These are phyloP conservation scores for Clarias fuscus DNA, from an alignment of 2,797 vertebrate species.

Conservation along the genomic window DNA sequence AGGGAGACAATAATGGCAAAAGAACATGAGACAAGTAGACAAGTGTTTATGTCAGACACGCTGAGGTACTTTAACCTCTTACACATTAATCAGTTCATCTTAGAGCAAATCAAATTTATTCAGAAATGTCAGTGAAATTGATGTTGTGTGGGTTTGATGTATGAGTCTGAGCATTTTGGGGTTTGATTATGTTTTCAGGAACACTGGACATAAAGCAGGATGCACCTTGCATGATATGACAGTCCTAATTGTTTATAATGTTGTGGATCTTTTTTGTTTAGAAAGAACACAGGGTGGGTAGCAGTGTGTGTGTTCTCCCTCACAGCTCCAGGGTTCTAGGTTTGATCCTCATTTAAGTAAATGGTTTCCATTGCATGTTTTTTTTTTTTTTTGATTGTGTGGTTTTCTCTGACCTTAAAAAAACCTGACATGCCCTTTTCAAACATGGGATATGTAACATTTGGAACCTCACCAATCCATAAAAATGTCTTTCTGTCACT, in stretches of 20 bases:
- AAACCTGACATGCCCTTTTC: not conserved
- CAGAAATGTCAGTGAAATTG: not conserved
- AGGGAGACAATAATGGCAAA: slow-evolving; percentile 11
- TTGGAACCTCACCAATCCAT: too few species aligned
- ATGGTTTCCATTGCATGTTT: too few species aligned
- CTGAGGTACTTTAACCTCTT: not conserved
- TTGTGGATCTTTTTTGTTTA: not conserved
- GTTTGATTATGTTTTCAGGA: not conserved
- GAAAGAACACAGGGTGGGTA: not conserved
- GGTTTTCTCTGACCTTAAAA: not conserved
- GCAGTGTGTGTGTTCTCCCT: not conserved
- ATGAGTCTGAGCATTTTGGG: not conserved
- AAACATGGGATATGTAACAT: too few species aligned
- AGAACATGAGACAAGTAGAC: slow-evolving; percentile 4
- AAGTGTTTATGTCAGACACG: not conserved
- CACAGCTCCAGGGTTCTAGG: not conserved
- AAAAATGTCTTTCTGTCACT: too few species aligned
- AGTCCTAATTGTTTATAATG: not conserved
- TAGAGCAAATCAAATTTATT: not conserved
- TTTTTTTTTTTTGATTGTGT: not conserved
- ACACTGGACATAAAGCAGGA: not conserved
- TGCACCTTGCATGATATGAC: not conserved
- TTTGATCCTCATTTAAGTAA: not conserved
- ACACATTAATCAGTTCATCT: not conserved
- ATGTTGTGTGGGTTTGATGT: not conserved